Conservation (phyloP, 23 tunicate genomes). For the Botrylloides violaceus region DNA sequence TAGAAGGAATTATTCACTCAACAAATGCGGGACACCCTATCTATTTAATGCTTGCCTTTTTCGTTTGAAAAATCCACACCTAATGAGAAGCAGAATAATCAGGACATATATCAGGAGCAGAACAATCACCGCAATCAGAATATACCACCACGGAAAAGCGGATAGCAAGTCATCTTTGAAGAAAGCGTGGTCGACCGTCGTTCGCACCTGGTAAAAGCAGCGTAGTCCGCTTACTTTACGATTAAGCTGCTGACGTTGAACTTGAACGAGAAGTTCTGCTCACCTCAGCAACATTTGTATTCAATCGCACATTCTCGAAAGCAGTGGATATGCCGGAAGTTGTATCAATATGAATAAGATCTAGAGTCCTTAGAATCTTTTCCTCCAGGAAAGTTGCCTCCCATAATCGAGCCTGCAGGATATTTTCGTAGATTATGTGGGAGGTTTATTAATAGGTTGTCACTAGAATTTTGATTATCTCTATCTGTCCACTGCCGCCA, state of each 20-base stretch:
- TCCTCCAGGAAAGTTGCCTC: constrained; percentile 28
- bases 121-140: constrained; percentile 41
- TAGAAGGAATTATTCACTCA: too few species aligned
- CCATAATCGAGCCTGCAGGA: constrained; percentile 7
- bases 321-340: not conserved
- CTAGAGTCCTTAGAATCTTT: not conserved
- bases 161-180: constrained; percentile 25
- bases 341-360: constrained; percentile 14
- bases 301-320: constrained; percentile 21
- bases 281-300: constrained; percentile 10
- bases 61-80: constrained; percentile 37
- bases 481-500: too few species aligned
- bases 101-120: constrained; percentile 50
- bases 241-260: too few species aligned
- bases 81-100: constrained; percentile 29
- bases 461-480: too few species aligned
- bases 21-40: too few species aligned
- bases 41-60: too few species aligned
- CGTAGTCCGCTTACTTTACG: too few species aligned
- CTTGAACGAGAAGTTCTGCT: too few species aligned
- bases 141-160: constrained; percentile 83
- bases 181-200: constrained; percentile 61
- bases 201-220: constrained; percentile 57
- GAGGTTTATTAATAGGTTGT: too few species aligned
- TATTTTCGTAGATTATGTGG: too few species aligned